Evolutionary conservation across 2,888 invertebrate species (phyloP).

Genomic region (Acanthococcus lagerstroemiae): DNA sequence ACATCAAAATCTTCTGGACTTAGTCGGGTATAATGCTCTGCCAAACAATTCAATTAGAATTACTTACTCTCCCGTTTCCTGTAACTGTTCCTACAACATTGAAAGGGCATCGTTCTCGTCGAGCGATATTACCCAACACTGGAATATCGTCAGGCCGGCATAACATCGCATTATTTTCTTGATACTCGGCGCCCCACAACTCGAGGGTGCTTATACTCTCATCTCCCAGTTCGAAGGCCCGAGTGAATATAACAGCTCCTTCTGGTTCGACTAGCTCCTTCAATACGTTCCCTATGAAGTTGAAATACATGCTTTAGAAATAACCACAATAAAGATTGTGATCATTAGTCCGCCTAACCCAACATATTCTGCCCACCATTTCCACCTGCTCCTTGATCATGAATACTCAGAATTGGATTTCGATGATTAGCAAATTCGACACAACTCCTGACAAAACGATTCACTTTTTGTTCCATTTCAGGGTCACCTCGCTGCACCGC

Average conservation of each 20-base stretch:
- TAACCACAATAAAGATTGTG: neutral
- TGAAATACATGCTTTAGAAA: slow-evolving; percentile 5
- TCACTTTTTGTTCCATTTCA: slow-evolving; percentile 97
- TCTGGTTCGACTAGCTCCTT: slow-evolving; percentile 93
- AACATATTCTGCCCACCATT: slow-evolving; percentile 48
- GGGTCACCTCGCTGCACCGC: slow-evolving; percentile 94
- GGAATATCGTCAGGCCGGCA: slow-evolving; percentile 56
- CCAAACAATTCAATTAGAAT: too few relatives aligned
- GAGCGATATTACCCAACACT: slow-evolving; percentile 59
- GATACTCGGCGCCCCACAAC: slow-evolving; percentile 97
- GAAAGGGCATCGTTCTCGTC: slow-evolving; percentile 83
- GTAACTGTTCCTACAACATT: slow-evolving; percentile 88
- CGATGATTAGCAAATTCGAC: slow-evolving; percentile 60
- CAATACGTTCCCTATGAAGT: slow-evolving; percentile 70
- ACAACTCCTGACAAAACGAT: slow-evolving; percentile 85
- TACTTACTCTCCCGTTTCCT: slow-evolving; percentile 59
- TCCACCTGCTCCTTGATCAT: slow-evolving; percentile 99
- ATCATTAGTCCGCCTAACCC: too few relatives aligned
- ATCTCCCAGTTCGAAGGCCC: slow-evolving; percentile 84
- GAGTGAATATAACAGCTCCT: slow-evolving; percentile 82
- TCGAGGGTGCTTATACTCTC: slow-evolving; percentile 87
- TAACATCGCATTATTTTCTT: slow-evolving; percentile 86
- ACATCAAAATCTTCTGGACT: too few relatives aligned
- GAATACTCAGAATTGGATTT: slow-evolving; percentile 90
- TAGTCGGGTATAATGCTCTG: too few relatives aligned